These are phyloP conservation scores for Caiman crocodilus DNA, from an alignment of 2,797 vertebrate species.

Conservation along the genomic window DNA sequence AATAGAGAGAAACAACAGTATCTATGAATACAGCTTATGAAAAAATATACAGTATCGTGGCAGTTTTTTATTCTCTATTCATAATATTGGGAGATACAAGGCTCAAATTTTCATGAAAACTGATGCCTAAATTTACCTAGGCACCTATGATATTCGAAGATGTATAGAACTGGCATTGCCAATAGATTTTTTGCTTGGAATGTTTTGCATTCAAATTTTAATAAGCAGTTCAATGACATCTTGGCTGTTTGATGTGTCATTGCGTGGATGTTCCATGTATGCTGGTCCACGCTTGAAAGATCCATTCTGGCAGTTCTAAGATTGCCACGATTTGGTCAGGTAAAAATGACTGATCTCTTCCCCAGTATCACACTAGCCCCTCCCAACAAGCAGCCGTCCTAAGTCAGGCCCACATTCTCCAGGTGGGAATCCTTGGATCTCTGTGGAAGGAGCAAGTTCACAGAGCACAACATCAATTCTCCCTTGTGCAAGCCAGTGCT, in stretches of 20 bases:
- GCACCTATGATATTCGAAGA: neutral
- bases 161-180: constrained; percentile 3
- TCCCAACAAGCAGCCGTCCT: neutral
- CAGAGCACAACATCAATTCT: neutral
- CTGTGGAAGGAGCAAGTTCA: accelerated
- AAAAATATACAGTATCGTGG: no score
- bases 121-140: neutral
- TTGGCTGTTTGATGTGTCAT: neutral
- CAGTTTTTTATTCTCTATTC: no score
- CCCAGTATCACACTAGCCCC: neutral
- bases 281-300: neutral
- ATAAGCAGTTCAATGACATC: constrained; percentile 28
- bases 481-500: neutral
- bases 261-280: neutral
- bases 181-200: neutral
- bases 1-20: neutral
- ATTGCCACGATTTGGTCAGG: neutral
- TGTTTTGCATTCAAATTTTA: neutral
- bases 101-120: no score
- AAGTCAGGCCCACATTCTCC: neutral
- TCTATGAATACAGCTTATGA: neutral
- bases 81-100: no score
- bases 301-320: constrained; percentile 1
- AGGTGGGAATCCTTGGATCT: neutral
- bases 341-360: neutral